Base-by-base conservation (phyloP, 2,888 invertebrate species). In the Himalopsyche japonica region DNA sequence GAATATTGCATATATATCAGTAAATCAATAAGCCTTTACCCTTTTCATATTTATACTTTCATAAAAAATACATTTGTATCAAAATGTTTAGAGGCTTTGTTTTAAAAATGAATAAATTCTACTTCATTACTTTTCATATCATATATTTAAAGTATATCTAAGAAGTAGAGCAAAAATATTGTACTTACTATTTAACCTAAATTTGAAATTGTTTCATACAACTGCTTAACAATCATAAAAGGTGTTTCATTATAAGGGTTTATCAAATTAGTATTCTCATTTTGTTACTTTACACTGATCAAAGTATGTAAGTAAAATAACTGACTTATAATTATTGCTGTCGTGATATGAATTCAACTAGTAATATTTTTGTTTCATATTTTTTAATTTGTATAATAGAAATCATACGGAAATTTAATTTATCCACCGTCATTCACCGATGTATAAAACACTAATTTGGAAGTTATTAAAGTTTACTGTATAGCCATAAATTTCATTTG, bases 41-140 rank as follows among this genome's bases (percentile, higher is more conserved):
- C 76, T 84, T 84, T 84, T 78, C 84, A 84, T 84, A 47, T 84
- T 84, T 84, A 84, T 84, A 84, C 84, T 84, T 84, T 84, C 84
- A 84, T 84, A 84, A 77, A 76, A 77, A 84, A 81, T 80, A 83
- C 79, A 83, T 81, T 81, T 78, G 76, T 84, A 81, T 78, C 78
- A 48, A 70, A 84, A 32, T 80, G 70, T 80, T 64, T 80, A 80
- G 64, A 32, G 37, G 79, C 30, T 80, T 83, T 70, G 32, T 76
- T 82, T 37, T 82, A 37, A 76, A 24, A 30, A 34, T 81, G 47
- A 43, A 77, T 43, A 78, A 82, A 83, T 81, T 48, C 64, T 77
- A 84, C 48, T 81, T 70, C 48, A 85, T 82, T 77, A 80, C 76
- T 82, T 80, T 82, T 84, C 80, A 82, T 80, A 76, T 82, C 85